phyloP scores from a whole-genome alignment of 2,797 vertebrate species.

The Morelia viridis region DNA sequence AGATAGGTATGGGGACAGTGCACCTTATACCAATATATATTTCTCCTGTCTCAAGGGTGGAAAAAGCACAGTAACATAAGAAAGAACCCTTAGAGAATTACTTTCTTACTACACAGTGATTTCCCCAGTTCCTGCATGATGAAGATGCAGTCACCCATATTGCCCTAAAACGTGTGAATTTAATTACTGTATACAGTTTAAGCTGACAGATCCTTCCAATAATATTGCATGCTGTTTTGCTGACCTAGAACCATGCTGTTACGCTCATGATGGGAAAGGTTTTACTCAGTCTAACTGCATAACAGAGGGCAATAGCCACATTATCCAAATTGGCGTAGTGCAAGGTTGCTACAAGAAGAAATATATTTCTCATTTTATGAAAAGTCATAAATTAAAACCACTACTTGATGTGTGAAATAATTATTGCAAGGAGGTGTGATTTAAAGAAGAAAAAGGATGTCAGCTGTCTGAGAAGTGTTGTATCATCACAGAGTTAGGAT shows the following conservation, averaged over 20 bases:
- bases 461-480: not conserved
- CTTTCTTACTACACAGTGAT: not conserved
- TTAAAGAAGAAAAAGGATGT: not conserved
- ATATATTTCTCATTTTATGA: not conserved
- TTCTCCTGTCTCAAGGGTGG: not conserved
- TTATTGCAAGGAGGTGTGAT: not conserved
- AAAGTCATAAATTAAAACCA: not conserved
- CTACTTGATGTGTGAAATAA: constrained; percentile 8
- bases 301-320: not conserved
- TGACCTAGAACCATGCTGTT: constrained; percentile 10
- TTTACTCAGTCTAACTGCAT: not conserved
- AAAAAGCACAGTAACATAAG: not conserved
- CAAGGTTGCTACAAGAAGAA: constrained; percentile 18
- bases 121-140: not conserved
- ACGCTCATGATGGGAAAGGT: not conserved
- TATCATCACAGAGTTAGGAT: not conserved
- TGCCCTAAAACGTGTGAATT: not conserved
- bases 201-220: not conserved
- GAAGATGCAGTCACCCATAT: not conserved
- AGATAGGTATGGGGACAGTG: not conserved
- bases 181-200: not conserved
- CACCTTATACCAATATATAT: not conserved
- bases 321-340: not conserved
- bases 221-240: not conserved
- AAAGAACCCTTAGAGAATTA: not conserved